Conservation (phyloP, 2,113 vertebrate genomes). For the Cranoglanis bouderius region DNA sequence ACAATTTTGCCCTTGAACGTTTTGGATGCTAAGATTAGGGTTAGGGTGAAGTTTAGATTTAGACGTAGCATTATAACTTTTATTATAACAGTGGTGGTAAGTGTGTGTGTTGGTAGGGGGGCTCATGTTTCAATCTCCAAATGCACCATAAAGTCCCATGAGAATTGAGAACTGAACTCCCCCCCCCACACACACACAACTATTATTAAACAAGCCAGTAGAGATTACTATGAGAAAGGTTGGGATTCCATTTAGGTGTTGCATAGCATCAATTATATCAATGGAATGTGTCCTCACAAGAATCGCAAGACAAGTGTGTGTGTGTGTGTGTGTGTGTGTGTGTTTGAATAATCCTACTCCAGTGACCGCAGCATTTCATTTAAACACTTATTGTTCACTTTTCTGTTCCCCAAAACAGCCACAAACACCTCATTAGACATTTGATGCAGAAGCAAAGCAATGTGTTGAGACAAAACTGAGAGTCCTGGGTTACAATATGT, state of each 20-base stretch:
- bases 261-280: too few relatives aligned
- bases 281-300: too few relatives aligned
- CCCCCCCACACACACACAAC: too few relatives aligned
- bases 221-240: too few relatives aligned
- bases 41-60: too few relatives aligned
- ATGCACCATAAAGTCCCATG: background rate
- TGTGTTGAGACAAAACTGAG: background rate
- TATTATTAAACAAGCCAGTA: too few relatives aligned
- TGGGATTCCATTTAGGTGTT: too few relatives aligned
- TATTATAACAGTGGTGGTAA: too few relatives aligned
- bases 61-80: background rate
- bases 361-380: background rate
- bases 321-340: background rate
- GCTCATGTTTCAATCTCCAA: too few relatives aligned
- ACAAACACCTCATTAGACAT: slow-evolving; percentile 13
- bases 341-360: slow-evolving; percentile 30
- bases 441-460: background rate
- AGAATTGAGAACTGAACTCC: too few relatives aligned
- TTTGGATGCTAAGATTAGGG: background rate
- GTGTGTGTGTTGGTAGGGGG: background rate
- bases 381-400: background rate
- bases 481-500: background rate
- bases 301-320: too few relatives aligned
- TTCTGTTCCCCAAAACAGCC: slow-evolving; percentile 1
- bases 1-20: background rate